Conservation (phyloP, 2,888 invertebrate genomes). For the Platynereis dumerilii region DNA sequence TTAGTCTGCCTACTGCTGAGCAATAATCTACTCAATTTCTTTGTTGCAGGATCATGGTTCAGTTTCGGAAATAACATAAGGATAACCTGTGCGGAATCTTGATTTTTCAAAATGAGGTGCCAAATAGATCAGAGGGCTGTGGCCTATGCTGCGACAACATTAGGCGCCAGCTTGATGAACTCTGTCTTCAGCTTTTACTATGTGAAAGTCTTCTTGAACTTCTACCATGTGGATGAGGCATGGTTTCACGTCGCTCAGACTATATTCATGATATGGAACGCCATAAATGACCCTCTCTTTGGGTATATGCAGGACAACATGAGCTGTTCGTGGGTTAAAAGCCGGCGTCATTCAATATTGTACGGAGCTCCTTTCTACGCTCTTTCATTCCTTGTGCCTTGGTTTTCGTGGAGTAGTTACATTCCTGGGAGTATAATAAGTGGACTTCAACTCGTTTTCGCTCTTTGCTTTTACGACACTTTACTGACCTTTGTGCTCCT, state of each 20-base stretch:
- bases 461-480: slow-evolving; percentile 64
- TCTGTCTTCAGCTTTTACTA: slow-evolving; percentile 64
- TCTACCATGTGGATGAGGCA: slow-evolving; percentile 61
- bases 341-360: slow-evolving; percentile 60
- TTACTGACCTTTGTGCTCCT: slow-evolving; percentile 63
- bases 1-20: too few relatives aligned
- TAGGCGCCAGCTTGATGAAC: slow-evolving; percentile 52
- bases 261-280: slow-evolving; percentile 65
- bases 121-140: slow-evolving; percentile 32
- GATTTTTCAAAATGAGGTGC: too few relatives aligned
- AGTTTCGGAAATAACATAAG: too few relatives aligned
- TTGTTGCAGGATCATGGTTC: too few relatives aligned
- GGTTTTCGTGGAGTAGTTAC: slow-evolving; percentile 60
- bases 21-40: too few relatives aligned
- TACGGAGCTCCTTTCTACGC: slow-evolving; percentile 62
- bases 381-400: slow-evolving; percentile 59
- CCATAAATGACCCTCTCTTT: slow-evolving; percentile 65
- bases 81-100: too few relatives aligned
- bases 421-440: slow-evolving; percentile 48
- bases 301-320: slow-evolving; percentile 60
- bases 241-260: slow-evolving; percentile 64
- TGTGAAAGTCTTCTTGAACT: slow-evolving; percentile 63
- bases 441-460: slow-evolving; percentile 63
- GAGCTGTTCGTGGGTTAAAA: slow-evolving; percentile 52
- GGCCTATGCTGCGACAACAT: slow-evolving; percentile 45